phyloP scores from a whole-genome alignment of 2,113 vertebrate genomes.

The Sardina pilchardus region DNA sequence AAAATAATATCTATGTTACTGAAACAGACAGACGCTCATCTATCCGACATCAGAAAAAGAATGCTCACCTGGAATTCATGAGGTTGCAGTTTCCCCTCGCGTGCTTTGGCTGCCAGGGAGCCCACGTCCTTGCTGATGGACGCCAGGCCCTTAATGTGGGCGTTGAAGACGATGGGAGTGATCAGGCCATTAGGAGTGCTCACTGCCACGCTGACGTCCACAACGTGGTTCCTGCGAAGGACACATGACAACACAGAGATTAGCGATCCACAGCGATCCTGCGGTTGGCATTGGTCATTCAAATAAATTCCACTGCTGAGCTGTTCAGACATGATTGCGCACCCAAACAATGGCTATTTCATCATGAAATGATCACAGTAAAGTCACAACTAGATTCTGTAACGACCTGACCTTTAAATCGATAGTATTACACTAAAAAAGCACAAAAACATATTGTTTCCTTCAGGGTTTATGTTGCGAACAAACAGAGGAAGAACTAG shows the following conservation, averaged over 20 bases:
- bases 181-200: slow-evolving; percentile 92
- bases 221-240: slow-evolving; percentile 88
- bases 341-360: neutral
- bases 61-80: slow-evolving; percentile 91
- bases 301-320: neutral
- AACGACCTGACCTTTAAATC: no score
- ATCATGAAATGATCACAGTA: no score
- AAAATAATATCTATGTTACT: neutral
- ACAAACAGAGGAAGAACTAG: no score
- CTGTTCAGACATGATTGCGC: neutral
- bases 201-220: slow-evolving; percentile 91
- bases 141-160: slow-evolving; percentile 90
- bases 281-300: neutral
- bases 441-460: no score
- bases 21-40: neutral
- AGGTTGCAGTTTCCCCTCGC: slow-evolving; percentile 93
- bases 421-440: no score
- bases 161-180: slow-evolving; percentile 96
- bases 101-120: slow-evolving; percentile 83
- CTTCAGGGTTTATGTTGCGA: no score
- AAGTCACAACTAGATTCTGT: neutral
- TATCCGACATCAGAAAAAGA: neutral
- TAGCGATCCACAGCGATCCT: neutral
- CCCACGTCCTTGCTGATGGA: slow-evolving; percentile 84
- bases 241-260: neutral